Evolutionary conservation across 1,140 invertebrate species (phyloP).

Genomic region (Microplitis demolitor): DNA sequence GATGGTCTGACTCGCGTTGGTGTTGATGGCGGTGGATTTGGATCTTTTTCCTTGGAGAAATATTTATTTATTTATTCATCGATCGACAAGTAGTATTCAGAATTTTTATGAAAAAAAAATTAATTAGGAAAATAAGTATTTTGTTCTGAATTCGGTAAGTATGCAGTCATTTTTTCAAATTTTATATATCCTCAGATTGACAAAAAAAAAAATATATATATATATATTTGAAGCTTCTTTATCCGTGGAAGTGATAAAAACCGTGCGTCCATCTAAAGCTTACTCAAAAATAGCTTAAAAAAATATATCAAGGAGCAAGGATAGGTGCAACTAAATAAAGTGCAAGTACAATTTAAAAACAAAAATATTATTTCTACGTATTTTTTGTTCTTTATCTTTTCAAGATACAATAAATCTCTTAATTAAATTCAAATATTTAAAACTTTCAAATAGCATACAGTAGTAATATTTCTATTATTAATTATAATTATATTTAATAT

Average conservation of each 20-base stretch:
- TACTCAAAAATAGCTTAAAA: not conserved
- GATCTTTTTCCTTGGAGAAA: slow-evolving; percentile 13
- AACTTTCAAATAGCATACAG: slow-evolving; percentile 22
- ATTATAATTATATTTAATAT: no score
- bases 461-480: slow-evolving; percentile 30
- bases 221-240: no score
- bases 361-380: slow-evolving; percentile 50
- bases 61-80: not conserved
- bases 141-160: no score
- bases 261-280: no score
- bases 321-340: slow-evolving; percentile 32
- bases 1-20: slow-evolving; percentile 33
- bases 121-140: no score
- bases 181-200: no score
- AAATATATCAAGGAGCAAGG: not conserved
- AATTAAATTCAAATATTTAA: slow-evolving; percentile 33
- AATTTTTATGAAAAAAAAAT: no score
- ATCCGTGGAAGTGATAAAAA: no score
- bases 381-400: slow-evolving; percentile 29
- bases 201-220: no score
- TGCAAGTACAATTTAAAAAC: slow-evolving; percentile 44
- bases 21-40: slow-evolving; percentile 46
- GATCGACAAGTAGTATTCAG: no score
- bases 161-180: no score
- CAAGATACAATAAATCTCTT: slow-evolving; percentile 34